phyloP scores from a whole-genome alignment of 2,888 invertebrate genomes.

The Cancer borealis region DNA sequence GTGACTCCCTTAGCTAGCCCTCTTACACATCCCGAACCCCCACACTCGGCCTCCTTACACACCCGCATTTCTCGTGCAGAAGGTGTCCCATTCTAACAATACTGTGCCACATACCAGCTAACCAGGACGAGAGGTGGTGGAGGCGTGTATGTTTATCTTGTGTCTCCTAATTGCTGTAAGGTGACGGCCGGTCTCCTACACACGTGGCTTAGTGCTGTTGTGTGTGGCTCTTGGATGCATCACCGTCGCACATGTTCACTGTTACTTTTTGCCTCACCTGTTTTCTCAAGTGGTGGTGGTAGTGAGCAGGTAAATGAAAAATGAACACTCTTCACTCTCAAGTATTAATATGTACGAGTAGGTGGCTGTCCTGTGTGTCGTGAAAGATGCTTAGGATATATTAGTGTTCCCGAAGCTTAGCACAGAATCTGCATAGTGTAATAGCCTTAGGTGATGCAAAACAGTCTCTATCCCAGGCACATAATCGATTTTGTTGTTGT shows the following conservation, averaged over 20 bases:
- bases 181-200: background rate
- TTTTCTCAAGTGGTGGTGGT: background rate
- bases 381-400: background rate
- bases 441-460: background rate
- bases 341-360: too few relatives aligned
- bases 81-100: slow-evolving; percentile 12
- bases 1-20: too few relatives aligned
- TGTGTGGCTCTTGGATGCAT: background rate
- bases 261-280: background rate
- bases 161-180: background rate
- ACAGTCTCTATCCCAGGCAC: background rate
- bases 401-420: too few relatives aligned
- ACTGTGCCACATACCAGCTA: background rate
- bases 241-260: background rate
- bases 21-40: too few relatives aligned
- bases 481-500: background rate
- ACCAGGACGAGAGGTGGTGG: too few relatives aligned
- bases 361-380: too few relatives aligned
- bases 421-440: too few relatives aligned
- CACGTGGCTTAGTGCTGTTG: background rate
- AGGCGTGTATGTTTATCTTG: background rate
- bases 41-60: too few relatives aligned
- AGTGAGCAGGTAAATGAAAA: background rate
- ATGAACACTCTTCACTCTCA: background rate
- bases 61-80: background rate